These are phyloP conservation scores for Petrosia ficiformis DNA, from an alignment of 37 sponge, comb jelly and placozoan species.

Conservation along the genomic window DNA sequence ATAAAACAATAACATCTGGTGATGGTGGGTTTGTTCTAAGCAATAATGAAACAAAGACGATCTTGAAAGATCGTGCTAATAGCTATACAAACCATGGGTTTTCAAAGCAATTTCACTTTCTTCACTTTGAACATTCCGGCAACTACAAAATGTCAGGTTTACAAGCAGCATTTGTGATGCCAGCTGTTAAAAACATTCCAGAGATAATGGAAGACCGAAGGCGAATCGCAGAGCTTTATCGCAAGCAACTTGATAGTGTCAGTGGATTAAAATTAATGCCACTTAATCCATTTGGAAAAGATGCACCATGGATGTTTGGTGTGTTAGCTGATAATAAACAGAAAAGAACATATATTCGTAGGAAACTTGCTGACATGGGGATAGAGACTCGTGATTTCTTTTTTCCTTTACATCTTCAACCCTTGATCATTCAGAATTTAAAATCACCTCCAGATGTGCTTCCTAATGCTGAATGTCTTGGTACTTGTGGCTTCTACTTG, in stretches of 20 bases:
- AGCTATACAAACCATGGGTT: constrained; percentile 57
- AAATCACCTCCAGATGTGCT: background rate
- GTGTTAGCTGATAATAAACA: constrained; percentile 20
- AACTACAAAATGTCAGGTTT: constrained; percentile 69
- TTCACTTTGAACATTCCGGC: constrained; percentile 52
- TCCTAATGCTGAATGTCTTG: constrained; percentile 49
- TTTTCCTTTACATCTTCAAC: constrained; percentile 63
- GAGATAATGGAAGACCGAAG: constrained; percentile 27
- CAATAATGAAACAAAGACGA: background rate
- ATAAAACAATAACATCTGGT: constrained; percentile 57
- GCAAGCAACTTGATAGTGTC: constrained; percentile 1
- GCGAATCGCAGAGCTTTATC: constrained; percentile 29
- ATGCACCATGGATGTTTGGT: constrained; percentile 68
- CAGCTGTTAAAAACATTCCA: constrained; percentile 29
- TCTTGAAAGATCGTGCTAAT: constrained; percentile 14
- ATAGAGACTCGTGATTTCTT: constrained; percentile 63
- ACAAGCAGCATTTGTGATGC: constrained; percentile 45
- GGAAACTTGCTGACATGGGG: constrained; percentile 31
- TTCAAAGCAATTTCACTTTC: constrained; percentile 36
- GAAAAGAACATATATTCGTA: constrained; percentile 11
- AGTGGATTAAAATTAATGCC: constrained; percentile 37
- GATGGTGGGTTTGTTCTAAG: constrained; percentile 60
- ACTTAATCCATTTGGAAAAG: constrained; percentile 17
- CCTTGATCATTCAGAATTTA: constrained; percentile 2
- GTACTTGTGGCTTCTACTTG: constrained; percentile 46